Conservation (phyloP, 2,113 vertebrate species). For the Eptesicus fuscus region DNA sequence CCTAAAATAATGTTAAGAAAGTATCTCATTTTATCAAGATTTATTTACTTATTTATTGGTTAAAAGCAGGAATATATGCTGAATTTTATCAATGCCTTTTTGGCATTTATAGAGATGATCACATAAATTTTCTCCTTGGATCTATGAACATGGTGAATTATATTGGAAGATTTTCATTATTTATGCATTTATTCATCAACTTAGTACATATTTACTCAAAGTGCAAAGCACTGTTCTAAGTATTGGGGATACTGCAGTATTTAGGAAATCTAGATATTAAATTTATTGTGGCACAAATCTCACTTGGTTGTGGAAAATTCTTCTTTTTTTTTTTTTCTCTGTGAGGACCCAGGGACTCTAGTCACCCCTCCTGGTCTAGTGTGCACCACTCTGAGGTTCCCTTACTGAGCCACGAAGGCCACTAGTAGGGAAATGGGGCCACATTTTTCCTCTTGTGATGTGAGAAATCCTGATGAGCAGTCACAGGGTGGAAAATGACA, state of each 20-base stretch:
- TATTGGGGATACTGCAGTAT: neutral
- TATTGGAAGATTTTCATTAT: neutral
- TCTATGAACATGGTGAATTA: neutral
- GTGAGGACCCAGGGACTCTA: neutral
- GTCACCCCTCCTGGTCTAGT: neutral
- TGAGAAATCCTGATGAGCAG: neutral
- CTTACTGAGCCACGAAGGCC: neutral
- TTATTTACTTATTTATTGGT: neutral
- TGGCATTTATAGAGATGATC: neutral
- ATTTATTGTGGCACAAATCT: neutral
- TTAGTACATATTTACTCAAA: neutral
- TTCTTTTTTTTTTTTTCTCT: neutral
- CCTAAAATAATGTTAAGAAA: neutral
- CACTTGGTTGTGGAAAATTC: neutral
- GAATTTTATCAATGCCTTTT: neutral
- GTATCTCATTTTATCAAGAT: neutral
- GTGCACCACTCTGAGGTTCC: neutral
- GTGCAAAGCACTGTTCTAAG: neutral
- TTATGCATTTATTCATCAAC: neutral
- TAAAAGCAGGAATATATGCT: neutral
- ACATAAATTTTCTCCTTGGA: neutral
- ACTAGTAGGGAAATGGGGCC: neutral
- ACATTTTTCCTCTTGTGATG: neutral
- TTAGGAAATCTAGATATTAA: neutral
- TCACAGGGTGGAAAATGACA: neutral